Base-by-base conservation (phyloP, 2,113 vertebrate genomes). In the Leuciscus idus region DNA sequence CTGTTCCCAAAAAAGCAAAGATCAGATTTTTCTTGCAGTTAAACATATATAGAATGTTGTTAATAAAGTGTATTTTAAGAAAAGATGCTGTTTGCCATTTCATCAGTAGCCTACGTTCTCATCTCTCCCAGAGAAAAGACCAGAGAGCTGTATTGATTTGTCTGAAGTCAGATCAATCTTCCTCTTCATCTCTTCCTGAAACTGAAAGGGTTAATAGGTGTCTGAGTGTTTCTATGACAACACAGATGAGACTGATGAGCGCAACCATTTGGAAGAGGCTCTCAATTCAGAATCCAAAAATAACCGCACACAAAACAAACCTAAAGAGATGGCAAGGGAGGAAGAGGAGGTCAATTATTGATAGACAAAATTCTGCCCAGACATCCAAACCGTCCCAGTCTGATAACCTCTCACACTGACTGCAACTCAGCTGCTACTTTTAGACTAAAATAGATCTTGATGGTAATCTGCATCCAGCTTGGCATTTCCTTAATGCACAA, bases 141-240 rank as follows among this genome's bases (percentile, higher is more conserved):
- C 7, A 77, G 13, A 76, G 12, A 9, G 17, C 30, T 52, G 26
- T 30, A 52, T 76, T 76, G 48, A 76, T 76, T 76, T 50, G 13
- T 52, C 74, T 8, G 74, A 76, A 62, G 7, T 26, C 39, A 17
- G 2, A 81, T 30, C 61, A 66, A 11, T 50, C 39, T 48, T 70
- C 28, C 48, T 55, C 64, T 33, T 55, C 19, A 83, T 83, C 10
- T 86, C 12, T 86, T 23, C 23, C 9, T 62, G 55, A 50, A 81
- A 81, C 4, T 68, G 70, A 39, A 75, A 13, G 36, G 50, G 72
- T 83, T 87, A 87, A 85, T 62, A 15, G 73, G 50, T 59, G 72
- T 43, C 79, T 62, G 66, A 83, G 66, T 13, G 83, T 91, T 84
- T 77, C 89, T 77, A 88, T 91, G 85, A 87, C 87, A 89, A 90